phyloP scores from a whole-genome alignment of 2,888 invertebrate species.

The Nudaria mundana region DNA sequence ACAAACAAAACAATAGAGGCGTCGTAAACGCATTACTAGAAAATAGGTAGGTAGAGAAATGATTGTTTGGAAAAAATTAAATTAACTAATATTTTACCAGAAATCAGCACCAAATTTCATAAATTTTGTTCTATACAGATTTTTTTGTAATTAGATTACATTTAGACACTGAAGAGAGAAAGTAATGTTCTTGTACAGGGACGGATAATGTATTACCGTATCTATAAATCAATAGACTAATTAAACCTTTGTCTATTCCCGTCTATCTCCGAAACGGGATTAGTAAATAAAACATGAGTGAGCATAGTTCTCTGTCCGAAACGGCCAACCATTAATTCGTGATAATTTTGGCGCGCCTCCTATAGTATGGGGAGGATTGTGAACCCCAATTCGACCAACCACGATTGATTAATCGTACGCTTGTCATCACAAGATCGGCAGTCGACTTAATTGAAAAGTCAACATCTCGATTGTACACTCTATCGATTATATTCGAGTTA shows the following conservation, averaged over 20 bases:
- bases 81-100: too few species aligned
- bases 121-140: too few species aligned
- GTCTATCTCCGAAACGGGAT: slow-evolving; percentile 23
- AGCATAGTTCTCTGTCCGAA: slow-evolving; percentile 18
- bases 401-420: slow-evolving; percentile 66
- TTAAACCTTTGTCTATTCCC: slow-evolving; percentile 29
- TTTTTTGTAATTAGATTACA: slow-evolving; percentile 6
- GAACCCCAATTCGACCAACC: slow-evolving; percentile 25
- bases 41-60: too few species aligned
- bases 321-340: slow-evolving; percentile 30
- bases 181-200: slow-evolving; percentile 5
- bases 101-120: too few species aligned
- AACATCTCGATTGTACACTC: slow-evolving; percentile 63
- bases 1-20: too few species aligned
- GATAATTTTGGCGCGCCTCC: slow-evolving; percentile 34
- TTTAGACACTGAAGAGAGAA: slow-evolving; percentile 5
- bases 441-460: slow-evolving; percentile 78
- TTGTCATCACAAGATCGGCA: slow-evolving; percentile 56
- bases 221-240: slow-evolving; percentile 23
- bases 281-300: slow-evolving; percentile 36
- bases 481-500: slow-evolving; percentile 59
- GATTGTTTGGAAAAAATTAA: too few species aligned
- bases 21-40: too few species aligned
- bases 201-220: slow-evolving; percentile 3
- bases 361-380: slow-evolving; percentile 22